Conservation (phyloP, 2,113 vertebrate genomes). For the Meles meles region DNA sequence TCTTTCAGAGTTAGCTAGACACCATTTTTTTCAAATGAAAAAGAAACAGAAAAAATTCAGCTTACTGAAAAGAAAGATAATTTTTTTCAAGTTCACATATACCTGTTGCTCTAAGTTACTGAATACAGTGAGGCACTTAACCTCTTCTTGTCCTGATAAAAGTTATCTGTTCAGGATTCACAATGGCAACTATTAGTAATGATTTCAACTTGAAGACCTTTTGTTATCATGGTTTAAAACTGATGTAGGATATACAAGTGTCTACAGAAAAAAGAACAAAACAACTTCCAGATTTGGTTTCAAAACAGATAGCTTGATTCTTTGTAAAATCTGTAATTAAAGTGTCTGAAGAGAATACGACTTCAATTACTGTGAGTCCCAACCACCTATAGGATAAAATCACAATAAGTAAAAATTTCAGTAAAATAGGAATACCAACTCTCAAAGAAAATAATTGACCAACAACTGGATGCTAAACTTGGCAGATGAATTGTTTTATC, state of each 20-base stretch:
- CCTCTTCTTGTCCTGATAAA: background rate
- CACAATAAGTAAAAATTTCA: background rate
- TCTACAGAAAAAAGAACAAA: background rate
- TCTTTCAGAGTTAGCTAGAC: background rate
- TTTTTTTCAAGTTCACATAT: background rate
- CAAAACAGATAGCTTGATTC: background rate
- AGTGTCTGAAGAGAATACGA: constrained; percentile 16
- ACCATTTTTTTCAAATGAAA: background rate
- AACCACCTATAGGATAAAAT: background rate
- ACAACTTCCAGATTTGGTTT: background rate
- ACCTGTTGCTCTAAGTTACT: background rate
- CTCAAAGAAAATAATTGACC: background rate
- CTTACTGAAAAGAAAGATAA: background rate
- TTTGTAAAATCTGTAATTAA: constrained; percentile 16
- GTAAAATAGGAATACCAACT: background rate
- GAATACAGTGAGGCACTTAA: background rate
- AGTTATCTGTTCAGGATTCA: background rate
- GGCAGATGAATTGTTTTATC: background rate
- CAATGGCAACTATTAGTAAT: constrained; percentile 44
- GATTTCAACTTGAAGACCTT: background rate
- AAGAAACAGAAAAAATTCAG: background rate
- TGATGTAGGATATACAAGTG: background rate
- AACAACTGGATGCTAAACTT: background rate
- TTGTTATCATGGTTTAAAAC: constrained; percentile 24
- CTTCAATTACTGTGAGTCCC: background rate